phyloP scores from a whole-genome alignment of 2,888 invertebrate genomes.

The Rotaria socialis region DNA sequence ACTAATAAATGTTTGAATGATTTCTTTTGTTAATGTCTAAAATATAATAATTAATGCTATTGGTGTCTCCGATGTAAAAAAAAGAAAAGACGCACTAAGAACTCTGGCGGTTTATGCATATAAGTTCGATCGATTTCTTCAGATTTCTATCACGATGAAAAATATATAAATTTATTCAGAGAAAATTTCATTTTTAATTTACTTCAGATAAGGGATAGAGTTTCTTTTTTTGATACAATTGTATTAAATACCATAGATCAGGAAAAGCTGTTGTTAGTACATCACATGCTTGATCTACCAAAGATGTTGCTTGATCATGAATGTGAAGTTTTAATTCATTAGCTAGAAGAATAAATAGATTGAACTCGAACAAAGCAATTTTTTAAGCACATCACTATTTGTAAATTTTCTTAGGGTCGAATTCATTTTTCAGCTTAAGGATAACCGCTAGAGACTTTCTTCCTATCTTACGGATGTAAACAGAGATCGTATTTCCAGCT shows the following conservation, averaged over 20 bases:
- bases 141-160: background rate
- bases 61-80: background rate
- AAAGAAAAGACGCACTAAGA: background rate
- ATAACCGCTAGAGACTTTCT: no score
- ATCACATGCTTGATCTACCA: constrained; percentile 13
- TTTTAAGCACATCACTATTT: no score
- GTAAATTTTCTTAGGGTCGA: no score
- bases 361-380: no score
- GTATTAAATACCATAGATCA: constrained; percentile 16
- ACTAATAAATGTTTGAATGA: constrained; percentile 39
- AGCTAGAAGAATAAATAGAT: background rate
- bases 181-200: background rate
- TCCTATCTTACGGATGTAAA: no score
- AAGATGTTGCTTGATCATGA: constrained; percentile 26
- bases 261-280: constrained; percentile 23
- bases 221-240: constrained; percentile 5
- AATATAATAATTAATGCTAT: background rate
- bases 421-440: no score
- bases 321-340: background rate
- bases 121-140: background rate
- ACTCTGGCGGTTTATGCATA: background rate
- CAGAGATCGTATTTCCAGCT: no score
- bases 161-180: background rate
- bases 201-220: background rate
- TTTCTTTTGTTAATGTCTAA: constrained; percentile 30